Conservation (phyloP, 2,113 vertebrate species). For the Epinephelus lanceolatus region DNA sequence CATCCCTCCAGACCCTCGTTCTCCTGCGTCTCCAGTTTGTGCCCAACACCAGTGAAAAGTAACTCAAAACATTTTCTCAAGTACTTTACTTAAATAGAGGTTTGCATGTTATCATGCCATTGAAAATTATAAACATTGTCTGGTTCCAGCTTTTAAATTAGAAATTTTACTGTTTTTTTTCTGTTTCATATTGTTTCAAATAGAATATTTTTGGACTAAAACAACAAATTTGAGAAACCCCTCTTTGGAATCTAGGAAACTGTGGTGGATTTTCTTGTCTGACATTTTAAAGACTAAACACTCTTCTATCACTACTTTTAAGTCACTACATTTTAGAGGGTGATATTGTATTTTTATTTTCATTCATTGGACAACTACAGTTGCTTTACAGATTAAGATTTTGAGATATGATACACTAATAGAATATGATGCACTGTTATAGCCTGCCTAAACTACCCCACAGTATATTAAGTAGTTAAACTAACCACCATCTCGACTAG, state of each 20-base stretch:
- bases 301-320: neutral
- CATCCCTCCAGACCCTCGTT: neutral
- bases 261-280: neutral
- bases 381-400: neutral
- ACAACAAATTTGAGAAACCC: neutral
- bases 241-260: neutral
- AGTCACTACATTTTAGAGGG: constrained; percentile 2
- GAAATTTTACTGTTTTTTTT: neutral
- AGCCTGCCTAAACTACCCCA: neutral
- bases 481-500: neutral
- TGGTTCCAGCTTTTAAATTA: neutral
- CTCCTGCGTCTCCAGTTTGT: constrained; percentile 8
- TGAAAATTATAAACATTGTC: neutral
- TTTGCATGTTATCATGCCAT: too few species aligned
- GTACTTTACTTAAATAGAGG: neutral
- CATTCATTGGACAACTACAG: neutral
- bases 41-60: neutral
- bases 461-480: constrained; percentile 12
- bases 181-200: neutral
- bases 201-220: neutral
- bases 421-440: neutral
- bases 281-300: neutral
- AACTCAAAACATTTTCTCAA: neutral
- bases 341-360: neutral
- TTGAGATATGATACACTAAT: neutral